Evolutionary conservation across 2,888 invertebrate genomes (phyloP).

Genomic region (Oxycera nigricornis): DNA sequence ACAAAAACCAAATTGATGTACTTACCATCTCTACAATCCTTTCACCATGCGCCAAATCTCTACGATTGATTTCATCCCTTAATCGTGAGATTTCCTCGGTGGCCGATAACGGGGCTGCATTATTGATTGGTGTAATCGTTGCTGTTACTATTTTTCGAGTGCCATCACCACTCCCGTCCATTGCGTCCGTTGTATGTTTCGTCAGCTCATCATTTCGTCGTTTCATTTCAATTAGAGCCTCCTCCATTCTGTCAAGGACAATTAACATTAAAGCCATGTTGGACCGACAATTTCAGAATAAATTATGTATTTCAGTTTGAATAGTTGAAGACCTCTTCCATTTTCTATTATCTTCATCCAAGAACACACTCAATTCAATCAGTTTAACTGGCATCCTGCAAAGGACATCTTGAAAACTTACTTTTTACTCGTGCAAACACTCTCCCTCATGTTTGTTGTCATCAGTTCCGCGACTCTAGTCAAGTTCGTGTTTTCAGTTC

Average conservation of each 20-base stretch:
- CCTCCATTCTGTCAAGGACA: constrained; percentile 60
- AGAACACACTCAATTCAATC: no score
- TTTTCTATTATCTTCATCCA: no score
- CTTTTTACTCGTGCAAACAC: constrained; percentile 61
- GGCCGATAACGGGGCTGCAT: constrained; percentile 25
- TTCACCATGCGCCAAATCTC: constrained; percentile 58
- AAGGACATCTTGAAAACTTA: constrained; percentile 50
- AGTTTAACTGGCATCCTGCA: no score
- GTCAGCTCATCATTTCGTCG: constrained; percentile 59
- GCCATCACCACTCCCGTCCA: constrained; percentile 53
- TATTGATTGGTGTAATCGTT: constrained; percentile 47
- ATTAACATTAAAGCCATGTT: no score
- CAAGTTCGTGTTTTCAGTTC: constrained; percentile 58
- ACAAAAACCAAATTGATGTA: neutral
- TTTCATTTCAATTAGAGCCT: constrained; percentile 59
- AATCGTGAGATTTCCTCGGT: constrained; percentile 48
- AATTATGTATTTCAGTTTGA: no score
- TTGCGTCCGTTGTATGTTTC: constrained; percentile 54
- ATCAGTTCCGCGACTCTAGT: constrained; percentile 60
- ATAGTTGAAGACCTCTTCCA: no score
- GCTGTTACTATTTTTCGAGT: constrained; percentile 8
- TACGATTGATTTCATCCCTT: constrained; percentile 56
- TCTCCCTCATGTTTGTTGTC: constrained; percentile 61
- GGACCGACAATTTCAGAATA: no score
- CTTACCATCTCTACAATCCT: constrained; percentile 60